Evolutionary conservation across 2,113 vertebrate species (phyloP), one percentile per base, ranked within the genome.

Genomic region (Hydrochoerus hydrochaeris): DNA sequence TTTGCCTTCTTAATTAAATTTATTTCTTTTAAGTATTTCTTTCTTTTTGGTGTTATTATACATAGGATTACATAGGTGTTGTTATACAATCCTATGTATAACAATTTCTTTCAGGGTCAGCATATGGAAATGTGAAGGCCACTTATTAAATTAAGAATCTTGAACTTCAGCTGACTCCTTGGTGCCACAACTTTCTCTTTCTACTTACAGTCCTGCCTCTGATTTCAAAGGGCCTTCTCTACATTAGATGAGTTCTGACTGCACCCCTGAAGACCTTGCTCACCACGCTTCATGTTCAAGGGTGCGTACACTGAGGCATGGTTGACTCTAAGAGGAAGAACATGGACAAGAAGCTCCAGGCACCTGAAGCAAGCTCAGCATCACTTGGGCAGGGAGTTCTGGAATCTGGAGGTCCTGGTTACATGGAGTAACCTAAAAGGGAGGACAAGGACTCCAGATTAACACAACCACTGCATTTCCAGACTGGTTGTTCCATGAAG

Each of bases 211-310:
- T 8, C 38, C 20, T 10, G 3, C 41, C 46, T 28, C 65, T 8
- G 12, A 8, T 35, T 78, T 96, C 38, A 4, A 10, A 63, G 54
- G 44, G 73, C 57, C 12, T 35, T 60, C 13, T 6, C 26, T 5
- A 32, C 24, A 73, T n/a, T 28, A 17, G 35, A 52, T 44, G 69
- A 60, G 69, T 57, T 58, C 86, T 75, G 54, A 2, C 26, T 44
- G 12, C 4, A 85, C 1, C 35, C 17, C n/a, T 75, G 30, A 0
- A 24, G n/a, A 46, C 1, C 26, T 0, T 1, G 9, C 69, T 88
- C 35, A 6, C 41, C 10, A 38, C 52, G 13, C 78, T 80, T 67
- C 67, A 49, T 6, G 19, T 35, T 58, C 24, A 24, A 69, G 19
- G 30, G 11, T 24, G 17, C 7, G 30, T 1, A 85, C 57, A 32